These are phyloP conservation scores for Propithecus perrieri DNA, from an alignment of 2,797 vertebrate genomes.

Conservation along the genomic window DNA sequence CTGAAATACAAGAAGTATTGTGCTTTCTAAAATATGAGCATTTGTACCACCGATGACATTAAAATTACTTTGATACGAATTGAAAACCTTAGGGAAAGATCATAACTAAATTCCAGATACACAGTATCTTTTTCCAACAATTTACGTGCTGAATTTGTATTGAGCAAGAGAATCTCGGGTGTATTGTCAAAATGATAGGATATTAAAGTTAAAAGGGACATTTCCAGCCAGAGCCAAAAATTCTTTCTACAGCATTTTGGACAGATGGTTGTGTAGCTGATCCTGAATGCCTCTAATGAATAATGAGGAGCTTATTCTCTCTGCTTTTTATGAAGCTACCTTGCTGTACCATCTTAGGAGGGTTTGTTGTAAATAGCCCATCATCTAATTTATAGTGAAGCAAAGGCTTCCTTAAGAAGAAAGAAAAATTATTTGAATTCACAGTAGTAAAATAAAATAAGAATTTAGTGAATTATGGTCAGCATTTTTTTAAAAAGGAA, in stretches of 20 bases:
- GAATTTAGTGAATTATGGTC: slow-evolving; percentile 13
- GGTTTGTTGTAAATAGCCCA: background rate
- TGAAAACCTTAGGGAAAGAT: slow-evolving; percentile 37
- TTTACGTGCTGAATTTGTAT: slow-evolving; percentile 15
- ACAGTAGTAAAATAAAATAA: slow-evolving; percentile 14
- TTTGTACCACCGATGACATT: slow-evolving; percentile 8
- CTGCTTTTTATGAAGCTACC: slow-evolving; percentile 2
- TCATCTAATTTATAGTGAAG: slow-evolving; percentile 10
- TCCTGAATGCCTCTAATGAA: slow-evolving; percentile 38
- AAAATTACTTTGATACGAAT: slow-evolving; percentile 33
- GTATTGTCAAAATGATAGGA: slow-evolving; percentile 35
- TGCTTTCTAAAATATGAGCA: slow-evolving; percentile 22
- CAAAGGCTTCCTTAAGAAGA: slow-evolving; percentile 23
- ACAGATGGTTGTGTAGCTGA: slow-evolving; percentile 15
- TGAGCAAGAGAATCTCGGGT: slow-evolving; percentile 9
- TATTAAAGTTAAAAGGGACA: slow-evolving; percentile 38
- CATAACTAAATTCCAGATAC: slow-evolving; percentile 16
- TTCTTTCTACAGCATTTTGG: slow-evolving; percentile 28
- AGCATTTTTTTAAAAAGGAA: background rate
- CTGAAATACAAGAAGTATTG: background rate
- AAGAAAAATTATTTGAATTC: slow-evolving; percentile 26
- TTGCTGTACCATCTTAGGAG: background rate
- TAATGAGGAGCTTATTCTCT: background rate
- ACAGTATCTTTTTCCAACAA: background rate
- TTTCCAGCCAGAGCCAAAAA: slow-evolving; percentile 55